Base-by-base conservation (phyloP, 1,140 invertebrate genomes). In the Araneus ventricosus region DNA sequence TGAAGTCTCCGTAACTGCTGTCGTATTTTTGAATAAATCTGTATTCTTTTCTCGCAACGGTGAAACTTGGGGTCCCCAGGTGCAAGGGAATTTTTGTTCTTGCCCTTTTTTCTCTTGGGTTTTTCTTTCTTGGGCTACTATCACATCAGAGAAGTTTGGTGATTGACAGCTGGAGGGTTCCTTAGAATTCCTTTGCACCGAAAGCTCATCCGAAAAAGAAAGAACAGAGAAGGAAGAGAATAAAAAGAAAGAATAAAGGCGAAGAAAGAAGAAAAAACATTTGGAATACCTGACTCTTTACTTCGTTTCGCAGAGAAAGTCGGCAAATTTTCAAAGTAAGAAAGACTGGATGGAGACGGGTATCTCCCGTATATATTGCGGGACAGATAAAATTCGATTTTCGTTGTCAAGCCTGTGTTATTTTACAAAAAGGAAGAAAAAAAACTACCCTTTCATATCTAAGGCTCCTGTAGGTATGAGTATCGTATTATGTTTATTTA, bases 401-500 rank as follows among this genome's bases (percentile, higher is more conserved):
- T 86, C 90, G 27, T 75, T 75, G 80, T 86, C 90, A 86, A 92
- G 30, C 61, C 30, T 90, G 59, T 85, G 82, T 92, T 92, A 92
- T 82, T 92, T 86, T 86, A 37, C 4, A 70, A n/a, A 84, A 45
- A 82, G n/a, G 37, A 82, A 37, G 27, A n/a, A 8, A 17, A 7
- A 10, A n/a, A 57, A 86, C 4, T 87, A 37, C 52, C 27, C 37
- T 87, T 45, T 61, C 52, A 45, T 75, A 88, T 70, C 4, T 39
- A 27, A 27, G 22, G 17, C 52, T 61, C 27, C 88, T 80, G n/a
- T 79, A 59, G 79, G n/a, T 52, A 41, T 39, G 63, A 90, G 70
- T 90, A 90, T 57, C 61, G 24, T 70, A 92, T 92, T 92, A 86
- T 86, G 61, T 75, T 92, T 92, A 92, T 92, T 92, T 92, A 86